Evolutionary conservation across 1,140 invertebrate species (phyloP).

Genomic region (Coenobita brevimanus): DNA sequence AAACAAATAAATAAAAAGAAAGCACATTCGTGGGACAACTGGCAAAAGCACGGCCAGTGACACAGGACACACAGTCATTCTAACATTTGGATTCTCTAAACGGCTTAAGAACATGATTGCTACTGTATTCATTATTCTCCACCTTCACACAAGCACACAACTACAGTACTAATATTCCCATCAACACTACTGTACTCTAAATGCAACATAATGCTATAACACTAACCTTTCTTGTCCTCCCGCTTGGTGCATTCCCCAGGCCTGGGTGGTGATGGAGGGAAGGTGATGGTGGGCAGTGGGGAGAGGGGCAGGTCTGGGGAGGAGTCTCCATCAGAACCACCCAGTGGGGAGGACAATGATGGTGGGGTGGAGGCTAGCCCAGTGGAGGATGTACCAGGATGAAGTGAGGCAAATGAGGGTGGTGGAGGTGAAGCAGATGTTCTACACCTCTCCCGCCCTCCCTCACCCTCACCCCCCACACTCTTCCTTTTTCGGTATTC

Average conservation of each 20-base stretch:
- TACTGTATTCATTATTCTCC: too few species aligned
- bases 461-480: conserved; percentile 35
- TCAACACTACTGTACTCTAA: too few species aligned
- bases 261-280: conserved; percentile 20
- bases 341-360: neutral
- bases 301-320: conserved; percentile 53
- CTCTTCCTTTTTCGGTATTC: conserved; percentile 67
- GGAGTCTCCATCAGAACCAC: neutral
- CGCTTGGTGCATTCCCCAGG: neutral
- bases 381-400: neutral
- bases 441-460: conserved; percentile 69
- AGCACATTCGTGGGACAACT: too few species aligned
- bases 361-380: conserved; percentile 51
- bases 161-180: too few species aligned
- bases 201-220: too few species aligned
- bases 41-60: too few species aligned
- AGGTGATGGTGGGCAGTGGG: conserved; percentile 24
- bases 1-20: too few species aligned
- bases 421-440: conserved; percentile 70
- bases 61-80: too few species aligned
- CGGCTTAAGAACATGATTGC: too few species aligned
- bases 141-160: too few species aligned
- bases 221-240: conserved; percentile 41
- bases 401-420: conserved; percentile 42
- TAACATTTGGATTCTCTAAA: too few species aligned